Base-by-base conservation (phyloP, 2,113 vertebrate species). In the Pardalotus punctatus region DNA sequence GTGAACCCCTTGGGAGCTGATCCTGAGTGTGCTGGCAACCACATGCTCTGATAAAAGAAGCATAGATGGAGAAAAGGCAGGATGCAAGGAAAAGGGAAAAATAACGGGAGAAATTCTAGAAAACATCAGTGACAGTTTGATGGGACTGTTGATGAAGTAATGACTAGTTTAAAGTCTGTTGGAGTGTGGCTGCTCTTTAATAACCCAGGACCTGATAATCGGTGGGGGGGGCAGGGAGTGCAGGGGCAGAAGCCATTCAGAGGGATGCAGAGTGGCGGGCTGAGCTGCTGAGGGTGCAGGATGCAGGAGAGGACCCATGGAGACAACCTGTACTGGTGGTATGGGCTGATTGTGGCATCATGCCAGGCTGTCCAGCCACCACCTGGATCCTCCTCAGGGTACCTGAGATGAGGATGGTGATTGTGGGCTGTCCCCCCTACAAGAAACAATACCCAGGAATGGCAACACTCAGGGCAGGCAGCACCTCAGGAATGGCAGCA, bases 71-170 rank as follows among this genome's bases (percentile, higher is more conserved):
- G 67, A 67, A 80, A 84, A 81, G 42, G 31, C 45, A 10, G 18
- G 86, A 92, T 50, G 40, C n/a, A 42, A 43, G 33, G 35, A 36
- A 42, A 66, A 20, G 18, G 10, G 6, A 27, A 31, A 76, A 50
- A 47, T 40, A 40, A 65, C 12, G 31, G 3, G 15, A 2, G 33
- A 54, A 72, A 31, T 81, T 48, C 45, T 72, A 71, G 47, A 38
- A 73, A 82, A 72, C 89, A 70, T 48, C 12, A 22, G 45, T 96
- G 95, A 96, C 95, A 96, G 87, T 74, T 96, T 96, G 94, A 96
- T 96, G 77, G 86, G 50, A 25, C 76, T 8, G 84, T 82, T 96
- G 95, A 95, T 94, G 90, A 72, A 96, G 91, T 95, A 96, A 94
- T 93, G 94, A 91, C 54, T 57, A 56, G 77, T 96, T 96, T 91